A percentile compares a stretch with the other conserved stretches of the same genome.
Evolutionary conservation across 2,113 vertebrate genomes (phyloP).

Genomic region (Hystrix cristata): DNA sequence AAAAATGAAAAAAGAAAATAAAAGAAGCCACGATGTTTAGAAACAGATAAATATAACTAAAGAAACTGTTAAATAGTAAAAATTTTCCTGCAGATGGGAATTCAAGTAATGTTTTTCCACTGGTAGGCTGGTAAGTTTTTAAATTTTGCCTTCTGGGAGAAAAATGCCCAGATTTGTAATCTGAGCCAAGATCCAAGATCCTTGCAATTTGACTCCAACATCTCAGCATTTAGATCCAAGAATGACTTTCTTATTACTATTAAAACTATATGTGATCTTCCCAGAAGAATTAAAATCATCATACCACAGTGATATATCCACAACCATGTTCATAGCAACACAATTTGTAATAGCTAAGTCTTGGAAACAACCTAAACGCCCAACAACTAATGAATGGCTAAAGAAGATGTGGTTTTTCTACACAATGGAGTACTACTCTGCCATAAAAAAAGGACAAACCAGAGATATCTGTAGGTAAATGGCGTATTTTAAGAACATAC

Average conservation of each 20-base stretch:
- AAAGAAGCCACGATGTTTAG: not conserved
- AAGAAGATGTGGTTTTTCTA: no score
- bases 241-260: not conserved
- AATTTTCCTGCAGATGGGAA: not conserved
- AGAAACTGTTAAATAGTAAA: not conserved
- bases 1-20: not conserved
- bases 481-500: no score
- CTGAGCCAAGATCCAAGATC: not conserved
- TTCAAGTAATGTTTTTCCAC: not conserved
- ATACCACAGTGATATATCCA: no score
- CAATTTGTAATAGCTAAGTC: no score
- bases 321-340: no score
- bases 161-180: not conserved
- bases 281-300: no score
- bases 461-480: no score
- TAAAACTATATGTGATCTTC: no score
- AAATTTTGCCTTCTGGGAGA: not conserved
- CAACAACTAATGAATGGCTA: no score
- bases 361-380: no score
- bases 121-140: not conserved
- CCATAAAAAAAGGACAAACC: no score
- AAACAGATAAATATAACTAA: not conserved
- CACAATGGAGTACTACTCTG: no score
- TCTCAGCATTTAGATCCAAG: not conserved
- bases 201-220: not conserved